Base-by-base conservation (phyloP, 2,888 invertebrate genomes). In the Pyrocoelia pectoralis region DNA sequence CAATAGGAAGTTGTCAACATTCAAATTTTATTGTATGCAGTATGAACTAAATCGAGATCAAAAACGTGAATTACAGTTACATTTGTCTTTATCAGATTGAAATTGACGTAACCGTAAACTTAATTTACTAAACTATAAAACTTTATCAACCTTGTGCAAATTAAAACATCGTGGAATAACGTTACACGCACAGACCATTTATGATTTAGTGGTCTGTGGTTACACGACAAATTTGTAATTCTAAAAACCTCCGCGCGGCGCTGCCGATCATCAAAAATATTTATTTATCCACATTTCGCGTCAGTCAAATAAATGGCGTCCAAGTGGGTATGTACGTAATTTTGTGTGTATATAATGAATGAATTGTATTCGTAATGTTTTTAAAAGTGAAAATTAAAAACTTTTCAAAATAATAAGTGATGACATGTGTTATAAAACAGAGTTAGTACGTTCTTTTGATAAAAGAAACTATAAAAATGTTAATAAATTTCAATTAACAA, bases 301-400 rank as follows among this genome's bases (percentile, higher is more conserved):
- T 81, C 80, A 81, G 81, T 81, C 76, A 46, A 80, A 80, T 79
- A 81, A 81, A 81, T 81, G 81, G 81, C 81, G 81, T 81, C 81
- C 73, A 76, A 75, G 81, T 75, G 77, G 79, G 75, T 74, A 77
- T 80, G 79, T 79, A 80, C 80, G 74, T 76, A 74, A 75, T 73
- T 77, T 79, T 77, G 74, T 75, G 73, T 76, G 76, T 72, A 75
- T 69, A 72, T 74, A 69, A 79, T 81, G 81, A 81, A 79, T 81
- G 80, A 80, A 81, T 71, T 70, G 72, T 68, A 66, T 70, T 71
- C 68, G 60, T 73, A 74, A 71, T 68, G 63, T 71, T 63, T 67
- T 65, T 70, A 68, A 65, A 59, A 55, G 52, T 41, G 61, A 41
- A 66, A 66, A 67, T 67, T 54, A 40, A 56, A 33, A 33, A 33